Evolutionary conservation across 2,113 vertebrate species (phyloP).

Genomic region (Kryptolebias marmoratus): DNA sequence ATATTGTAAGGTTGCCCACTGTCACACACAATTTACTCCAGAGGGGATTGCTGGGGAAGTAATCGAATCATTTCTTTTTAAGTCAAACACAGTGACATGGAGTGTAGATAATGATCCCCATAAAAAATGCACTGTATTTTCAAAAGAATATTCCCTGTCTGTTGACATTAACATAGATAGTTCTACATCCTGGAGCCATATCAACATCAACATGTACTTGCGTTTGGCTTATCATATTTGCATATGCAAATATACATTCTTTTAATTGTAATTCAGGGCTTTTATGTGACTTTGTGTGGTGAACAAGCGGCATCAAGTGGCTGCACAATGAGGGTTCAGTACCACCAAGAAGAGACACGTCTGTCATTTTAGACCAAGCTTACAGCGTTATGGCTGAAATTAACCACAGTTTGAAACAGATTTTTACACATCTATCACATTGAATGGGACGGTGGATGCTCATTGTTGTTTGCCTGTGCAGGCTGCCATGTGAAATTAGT

Average conservation of each 20-base stretch:
- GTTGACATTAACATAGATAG: constrained; percentile 79
- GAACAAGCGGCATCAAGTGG: constrained; percentile 78
- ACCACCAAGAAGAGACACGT: constrained; percentile 66
- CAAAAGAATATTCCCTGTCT: constrained; percentile 72
- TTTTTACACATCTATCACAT: constrained; percentile 65
- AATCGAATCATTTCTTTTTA: constrained; percentile 75
- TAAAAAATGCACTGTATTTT: constrained; percentile 75
- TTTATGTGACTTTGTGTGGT: constrained; percentile 76
- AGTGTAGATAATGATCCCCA: constrained; percentile 78
- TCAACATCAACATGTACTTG: constrained; percentile 75
- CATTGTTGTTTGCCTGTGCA: constrained; percentile 64
- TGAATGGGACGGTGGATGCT: constrained; percentile 65
- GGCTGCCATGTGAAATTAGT: constrained; percentile 72
- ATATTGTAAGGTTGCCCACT: constrained; percentile 70
- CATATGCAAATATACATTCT: constrained; percentile 75
- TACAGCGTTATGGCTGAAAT: constrained; percentile 67
- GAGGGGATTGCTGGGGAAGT: constrained; percentile 70
- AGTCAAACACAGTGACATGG: constrained; percentile 70
- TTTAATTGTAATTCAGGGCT: constrained; percentile 66
- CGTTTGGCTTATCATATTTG: constrained; percentile 70
- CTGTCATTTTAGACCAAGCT: constrained; percentile 68
- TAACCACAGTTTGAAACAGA: constrained; percentile 73
- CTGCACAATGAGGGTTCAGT: constrained; percentile 68
- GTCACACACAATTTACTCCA: constrained; percentile 70
- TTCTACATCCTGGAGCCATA: constrained; percentile 75